These are phyloP conservation scores for Thomomys bottae DNA, from an alignment of 2,113 vertebrate genomes.

Conservation along the genomic window DNA sequence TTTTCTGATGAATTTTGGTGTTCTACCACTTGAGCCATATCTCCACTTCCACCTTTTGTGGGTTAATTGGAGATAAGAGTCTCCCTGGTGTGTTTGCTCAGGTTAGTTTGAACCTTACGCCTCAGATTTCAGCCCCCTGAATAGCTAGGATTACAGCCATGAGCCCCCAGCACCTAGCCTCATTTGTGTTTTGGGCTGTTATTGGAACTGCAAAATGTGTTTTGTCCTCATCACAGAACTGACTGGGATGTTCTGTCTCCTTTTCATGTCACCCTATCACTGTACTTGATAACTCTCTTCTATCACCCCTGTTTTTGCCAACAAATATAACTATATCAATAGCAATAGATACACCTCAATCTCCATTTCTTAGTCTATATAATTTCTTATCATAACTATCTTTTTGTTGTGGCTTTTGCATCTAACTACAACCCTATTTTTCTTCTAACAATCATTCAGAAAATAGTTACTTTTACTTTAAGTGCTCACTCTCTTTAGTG, in stretches of 20 bases:
- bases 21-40: too few relatives aligned
- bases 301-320: background rate
- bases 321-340: background rate
- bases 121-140: too few relatives aligned
- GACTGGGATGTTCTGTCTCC: background rate
- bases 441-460: background rate
- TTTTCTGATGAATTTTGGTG: too few relatives aligned
- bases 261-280: background rate
- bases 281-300: background rate
- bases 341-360: background rate
- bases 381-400: background rate
- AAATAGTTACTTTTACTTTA: background rate
- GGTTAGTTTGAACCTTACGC: too few relatives aligned
- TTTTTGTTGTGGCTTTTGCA: constrained; percentile 7
- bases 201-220: constrained; percentile 21
- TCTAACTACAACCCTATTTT: constrained; percentile 1
- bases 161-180: background rate
- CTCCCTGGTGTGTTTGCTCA: too few relatives aligned
- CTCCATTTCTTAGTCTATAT: background rate
- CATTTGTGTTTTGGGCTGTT: constrained; percentile 32
- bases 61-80: too few relatives aligned
- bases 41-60: too few relatives aligned
- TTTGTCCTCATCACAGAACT: background rate
- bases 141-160: too few relatives aligned
- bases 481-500: background rate